Percentiles rank a stretch among this genome's conserved stretches.
phyloP scores from a whole-genome alignment of 2,113 vertebrate genomes.

The Hirundichthys speculiger region DNA sequence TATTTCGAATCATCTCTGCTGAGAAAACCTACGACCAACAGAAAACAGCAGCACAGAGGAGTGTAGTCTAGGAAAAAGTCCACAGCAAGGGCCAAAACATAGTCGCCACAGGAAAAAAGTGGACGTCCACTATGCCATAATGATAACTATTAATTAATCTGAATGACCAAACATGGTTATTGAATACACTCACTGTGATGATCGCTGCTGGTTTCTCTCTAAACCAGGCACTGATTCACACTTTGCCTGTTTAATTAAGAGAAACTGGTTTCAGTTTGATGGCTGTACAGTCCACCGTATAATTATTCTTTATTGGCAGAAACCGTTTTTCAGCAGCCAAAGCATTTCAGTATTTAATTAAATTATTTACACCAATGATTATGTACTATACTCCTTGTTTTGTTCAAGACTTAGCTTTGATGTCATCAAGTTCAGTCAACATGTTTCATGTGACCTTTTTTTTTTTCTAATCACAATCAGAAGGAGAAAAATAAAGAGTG shows the following conservation, averaged over 20 bases:
- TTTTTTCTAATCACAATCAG: too few species aligned
- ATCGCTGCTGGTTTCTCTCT: neutral
- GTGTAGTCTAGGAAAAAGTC: conserved; percentile 13
- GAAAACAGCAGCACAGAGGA: conserved; percentile 18
- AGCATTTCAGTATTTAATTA: too few species aligned
- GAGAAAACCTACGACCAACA: conserved; percentile 36
- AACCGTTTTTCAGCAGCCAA: neutral
- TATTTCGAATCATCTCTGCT: conserved; percentile 51
- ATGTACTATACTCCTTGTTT: too few species aligned
- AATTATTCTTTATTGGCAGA: neutral
- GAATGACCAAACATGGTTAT: conserved; percentile 1
- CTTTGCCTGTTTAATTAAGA: neutral
- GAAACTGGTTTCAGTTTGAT: neutral
- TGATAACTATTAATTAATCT: neutral
- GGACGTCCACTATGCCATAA: neutral
- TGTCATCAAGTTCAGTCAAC: too few species aligned
- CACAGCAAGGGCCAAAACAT: conserved; percentile 3
- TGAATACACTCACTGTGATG: neutral
- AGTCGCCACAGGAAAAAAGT: neutral
- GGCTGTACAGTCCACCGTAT: neutral
- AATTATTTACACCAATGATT: too few species aligned
- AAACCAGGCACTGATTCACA: neutral
- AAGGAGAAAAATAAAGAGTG: too few species aligned
- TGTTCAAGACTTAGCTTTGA: too few species aligned
- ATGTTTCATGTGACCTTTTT: too few species aligned